These are phyloP conservation scores for Hemicentrotus pulcherrimus DNA, from an alignment of 35 echinoderm and acorn worm species.

Conservation along the genomic window DNA sequence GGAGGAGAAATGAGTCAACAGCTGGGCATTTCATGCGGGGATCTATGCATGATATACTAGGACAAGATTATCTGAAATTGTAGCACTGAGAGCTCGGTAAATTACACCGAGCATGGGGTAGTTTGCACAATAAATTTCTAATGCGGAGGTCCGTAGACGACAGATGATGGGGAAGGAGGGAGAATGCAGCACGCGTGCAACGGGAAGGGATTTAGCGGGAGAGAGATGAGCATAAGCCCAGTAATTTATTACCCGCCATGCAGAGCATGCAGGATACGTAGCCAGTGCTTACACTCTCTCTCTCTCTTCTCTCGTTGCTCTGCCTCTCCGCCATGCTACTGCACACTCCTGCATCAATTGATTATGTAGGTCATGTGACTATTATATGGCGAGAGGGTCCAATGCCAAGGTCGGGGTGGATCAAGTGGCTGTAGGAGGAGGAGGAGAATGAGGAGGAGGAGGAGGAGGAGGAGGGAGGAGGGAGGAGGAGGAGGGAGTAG, in stretches of 20 bases:
- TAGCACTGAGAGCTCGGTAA: slow-evolving; percentile 28
- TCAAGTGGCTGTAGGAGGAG: not conserved
- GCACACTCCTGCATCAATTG: slow-evolving; percentile 47
- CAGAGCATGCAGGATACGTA: slow-evolving; percentile 23
- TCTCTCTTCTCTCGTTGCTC: not conserved
- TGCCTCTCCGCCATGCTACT: not conserved
- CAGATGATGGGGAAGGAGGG: slow-evolving; percentile 23
- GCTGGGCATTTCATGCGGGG: slow-evolving; percentile 24
- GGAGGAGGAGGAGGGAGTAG: not conserved
- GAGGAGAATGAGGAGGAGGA: not conserved
- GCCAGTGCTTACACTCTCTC: not conserved
- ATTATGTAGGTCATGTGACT: slow-evolving; percentile 53
- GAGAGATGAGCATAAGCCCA: slow-evolving; percentile 12
- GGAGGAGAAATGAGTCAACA: slow-evolving; percentile 7
- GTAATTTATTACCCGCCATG: slow-evolving; percentile 42
- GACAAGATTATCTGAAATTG: slow-evolving; percentile 33
- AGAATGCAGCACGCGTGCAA: slow-evolving; percentile 35
- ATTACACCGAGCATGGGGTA: slow-evolving; percentile 27
- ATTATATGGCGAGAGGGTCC: slow-evolving; percentile 21
- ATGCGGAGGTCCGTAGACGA: slow-evolving; percentile 9
- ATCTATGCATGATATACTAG: slow-evolving; percentile 23
- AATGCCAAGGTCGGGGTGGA: slow-evolving; percentile 47
- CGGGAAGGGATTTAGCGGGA: slow-evolving; percentile 19
- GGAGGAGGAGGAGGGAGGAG: not conserved
- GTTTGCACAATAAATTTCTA: slow-evolving; percentile 48